Conservation (phyloP, 2,797 vertebrate genomes). For the Pseudochirops cupreus region DNA sequence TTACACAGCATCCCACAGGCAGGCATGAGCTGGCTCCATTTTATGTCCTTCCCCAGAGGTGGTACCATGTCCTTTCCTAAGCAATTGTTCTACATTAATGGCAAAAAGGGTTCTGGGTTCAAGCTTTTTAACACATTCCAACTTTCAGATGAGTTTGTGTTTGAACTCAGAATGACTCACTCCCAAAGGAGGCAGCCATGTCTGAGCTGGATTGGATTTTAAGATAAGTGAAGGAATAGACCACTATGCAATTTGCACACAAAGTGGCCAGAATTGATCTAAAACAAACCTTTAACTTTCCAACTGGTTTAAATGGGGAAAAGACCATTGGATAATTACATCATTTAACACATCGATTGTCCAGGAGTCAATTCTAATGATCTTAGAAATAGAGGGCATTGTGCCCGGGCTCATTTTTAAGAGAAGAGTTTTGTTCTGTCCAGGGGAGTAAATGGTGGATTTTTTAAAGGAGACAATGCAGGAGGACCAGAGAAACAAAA, state of each 20-base stretch:
- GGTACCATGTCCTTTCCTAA: not conserved
- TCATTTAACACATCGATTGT: constrained; percentile 99
- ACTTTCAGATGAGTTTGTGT: constrained; percentile 58
- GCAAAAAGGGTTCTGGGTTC: constrained; percentile 16
- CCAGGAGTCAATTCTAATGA: constrained; percentile 93
- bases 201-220: constrained; percentile 91
- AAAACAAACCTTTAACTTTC: constrained; percentile 98
- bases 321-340: constrained; percentile 94
- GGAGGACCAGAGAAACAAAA: constrained; percentile 91
- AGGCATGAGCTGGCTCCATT: not conserved
- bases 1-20: not conserved
- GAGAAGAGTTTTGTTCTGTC: constrained; percentile 83
- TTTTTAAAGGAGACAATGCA: constrained; percentile 86
- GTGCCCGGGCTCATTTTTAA: constrained; percentile 91
- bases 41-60: not conserved
- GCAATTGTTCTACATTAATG: not conserved
- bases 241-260: constrained; percentile 96
- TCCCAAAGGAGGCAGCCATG: constrained; percentile 82
- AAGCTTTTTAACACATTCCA: constrained; percentile 14
- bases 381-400: constrained; percentile 95
- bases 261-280: constrained; percentile 97
- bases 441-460: constrained; percentile 83
- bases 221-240: constrained; percentile 92
- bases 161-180: constrained; percentile 70
- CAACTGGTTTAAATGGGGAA: constrained; percentile 90